Percentiles rank a stretch among this genome's conserved stretches.
These are phyloP conservation scores for Myrmecobius fasciatus DNA, from an alignment of 2,113 vertebrate species.

Conservation along the genomic window DNA sequence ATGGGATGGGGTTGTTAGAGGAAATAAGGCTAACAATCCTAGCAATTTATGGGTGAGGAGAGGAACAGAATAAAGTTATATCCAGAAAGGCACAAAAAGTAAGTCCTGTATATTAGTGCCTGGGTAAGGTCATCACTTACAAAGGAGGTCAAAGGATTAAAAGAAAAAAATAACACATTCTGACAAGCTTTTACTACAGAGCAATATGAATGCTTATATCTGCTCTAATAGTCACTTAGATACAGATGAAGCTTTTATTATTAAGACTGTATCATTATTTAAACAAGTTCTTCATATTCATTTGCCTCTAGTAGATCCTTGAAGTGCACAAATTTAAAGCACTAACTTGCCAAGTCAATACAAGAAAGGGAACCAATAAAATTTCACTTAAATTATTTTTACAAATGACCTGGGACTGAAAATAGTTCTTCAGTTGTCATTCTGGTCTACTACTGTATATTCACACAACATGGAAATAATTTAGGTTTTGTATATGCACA, in stretches of 20 bases:
- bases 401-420: background rate
- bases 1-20: fast-evolving
- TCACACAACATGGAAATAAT: background rate
- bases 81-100: background rate
- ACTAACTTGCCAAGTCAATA: background rate
- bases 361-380: background rate
- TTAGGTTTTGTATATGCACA: background rate
- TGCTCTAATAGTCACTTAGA: background rate
- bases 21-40: background rate
- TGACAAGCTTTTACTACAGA: background rate
- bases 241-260: background rate
- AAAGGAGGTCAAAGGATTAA: background rate
- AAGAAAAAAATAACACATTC: background rate
- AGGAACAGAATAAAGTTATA: background rate
- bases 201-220: background rate
- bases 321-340: background rate
- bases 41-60: background rate
- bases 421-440: background rate
- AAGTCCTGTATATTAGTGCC: background rate
- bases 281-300: background rate
- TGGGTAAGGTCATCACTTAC: background rate
- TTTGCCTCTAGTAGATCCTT: background rate
- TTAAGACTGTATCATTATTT: background rate
- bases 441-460: background rate
- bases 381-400: background rate